Percentiles rank a stretch among this genome's conserved stretches.
phyloP scores from a whole-genome alignment of 2,888 invertebrate species.

The Drosophila vallismaia region DNA sequence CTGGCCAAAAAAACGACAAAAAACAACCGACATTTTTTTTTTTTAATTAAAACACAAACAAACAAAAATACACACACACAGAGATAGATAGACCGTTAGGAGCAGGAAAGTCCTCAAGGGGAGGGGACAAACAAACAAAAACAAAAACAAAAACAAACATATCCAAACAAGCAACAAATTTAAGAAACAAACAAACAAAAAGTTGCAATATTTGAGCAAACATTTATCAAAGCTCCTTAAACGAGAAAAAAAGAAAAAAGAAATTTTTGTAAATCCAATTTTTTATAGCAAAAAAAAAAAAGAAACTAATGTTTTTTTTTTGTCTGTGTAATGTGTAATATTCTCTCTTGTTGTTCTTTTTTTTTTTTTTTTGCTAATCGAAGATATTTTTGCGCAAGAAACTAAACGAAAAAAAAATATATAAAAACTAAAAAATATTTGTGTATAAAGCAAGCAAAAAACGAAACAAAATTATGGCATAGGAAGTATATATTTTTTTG shows the following conservation, averaged over 20 bases:
- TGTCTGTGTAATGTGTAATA: background rate
- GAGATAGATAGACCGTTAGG: background rate
- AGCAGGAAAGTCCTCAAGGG: constrained; percentile 21
- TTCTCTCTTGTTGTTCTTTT: background rate
- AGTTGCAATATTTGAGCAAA: constrained; percentile 72
- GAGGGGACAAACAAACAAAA: constrained; percentile 23
- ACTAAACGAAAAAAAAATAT: constrained; percentile 1
- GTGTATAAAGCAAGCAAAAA: constrained; percentile 44
- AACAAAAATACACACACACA: constrained; percentile 12
- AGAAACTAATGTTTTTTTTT: constrained; percentile 29
- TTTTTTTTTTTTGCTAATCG: constrained; percentile 28
- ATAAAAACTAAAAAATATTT: constrained; percentile 25
- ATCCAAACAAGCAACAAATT: constrained; percentile 26
- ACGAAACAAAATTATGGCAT: constrained; percentile 47
- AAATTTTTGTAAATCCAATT: constrained; percentile 53
- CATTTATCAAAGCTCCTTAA: constrained; percentile 15
- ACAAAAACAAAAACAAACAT: constrained; percentile 22
- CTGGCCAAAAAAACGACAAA: constrained; percentile 18
- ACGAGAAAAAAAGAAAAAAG: constrained; percentile 12
- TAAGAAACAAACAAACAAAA: background rate
- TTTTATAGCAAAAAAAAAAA: constrained; percentile 34
- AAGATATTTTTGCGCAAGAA: constrained; percentile 14
- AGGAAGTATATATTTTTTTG: constrained; percentile 67
- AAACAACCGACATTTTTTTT: background rate
- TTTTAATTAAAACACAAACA: constrained; percentile 1